Conservation (phyloP, 2,797 vertebrate species). For the Hirundo rustica region DNA sequence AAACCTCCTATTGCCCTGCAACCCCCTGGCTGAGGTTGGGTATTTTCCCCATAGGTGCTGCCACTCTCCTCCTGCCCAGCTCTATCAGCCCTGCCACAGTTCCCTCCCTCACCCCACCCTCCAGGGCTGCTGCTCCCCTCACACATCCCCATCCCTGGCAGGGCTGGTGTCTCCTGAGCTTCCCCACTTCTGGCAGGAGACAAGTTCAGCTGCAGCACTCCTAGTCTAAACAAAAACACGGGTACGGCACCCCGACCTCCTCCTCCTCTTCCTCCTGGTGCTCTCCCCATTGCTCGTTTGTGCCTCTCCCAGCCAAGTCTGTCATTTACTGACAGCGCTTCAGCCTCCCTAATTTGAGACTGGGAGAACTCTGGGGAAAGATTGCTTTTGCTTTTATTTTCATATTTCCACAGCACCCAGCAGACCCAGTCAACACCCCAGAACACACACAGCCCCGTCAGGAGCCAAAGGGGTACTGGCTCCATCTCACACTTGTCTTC, state of each 20-base stretch:
- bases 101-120: background rate
- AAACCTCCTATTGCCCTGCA: accelerated
- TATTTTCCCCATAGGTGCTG: accelerated
- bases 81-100: background rate
- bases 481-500: background rate
- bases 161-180: background rate
- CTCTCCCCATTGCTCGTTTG: background rate
- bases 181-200: accelerated
- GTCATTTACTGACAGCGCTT: background rate
- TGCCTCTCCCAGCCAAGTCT: background rate
- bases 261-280: background rate
- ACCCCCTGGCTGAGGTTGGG: accelerated
- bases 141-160: background rate
- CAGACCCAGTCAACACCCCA: background rate
- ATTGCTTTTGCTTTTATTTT: background rate
- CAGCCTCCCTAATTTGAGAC: background rate
- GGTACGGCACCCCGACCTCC: accelerated
- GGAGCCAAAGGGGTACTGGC: accelerated
- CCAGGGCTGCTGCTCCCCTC: background rate
- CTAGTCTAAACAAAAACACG: background rate
- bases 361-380: background rate
- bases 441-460: accelerated
- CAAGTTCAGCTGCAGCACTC: background rate
- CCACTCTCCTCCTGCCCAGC: background rate
- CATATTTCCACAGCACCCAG: background rate